Evolutionary conservation across 2,888 invertebrate species (phyloP), one percentile per base, ranked within the genome.

Genomic region (Agriopis leucophaearia): DNA sequence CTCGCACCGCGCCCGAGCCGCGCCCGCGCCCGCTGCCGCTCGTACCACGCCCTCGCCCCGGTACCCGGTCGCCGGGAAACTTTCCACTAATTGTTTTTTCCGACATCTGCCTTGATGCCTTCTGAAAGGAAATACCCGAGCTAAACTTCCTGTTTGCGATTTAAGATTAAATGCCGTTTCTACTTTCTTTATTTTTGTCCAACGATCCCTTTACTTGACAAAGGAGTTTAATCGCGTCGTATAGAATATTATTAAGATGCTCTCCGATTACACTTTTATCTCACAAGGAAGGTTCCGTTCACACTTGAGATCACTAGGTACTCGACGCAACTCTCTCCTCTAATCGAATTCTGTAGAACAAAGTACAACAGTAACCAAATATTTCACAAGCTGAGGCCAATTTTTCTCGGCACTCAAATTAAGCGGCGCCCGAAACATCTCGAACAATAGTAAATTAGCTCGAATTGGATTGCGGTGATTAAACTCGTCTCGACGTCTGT

Each of bases 61-160:
- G 44, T 27, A 18, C 40, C 57, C 64, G 64, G 58, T 38, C 64
- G 52, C 62, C 66, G 59, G 74, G 65, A 76, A 84, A 81, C 74
- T 83, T 81, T 71, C 64, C 75, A 76, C 81, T 85, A 84, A 85
- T 85, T 85, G 83, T 67, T 85, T 86, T 87, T 81, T 74, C 72
- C 75, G 74, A 78, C 78, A 74, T 78, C 80, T 79, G 81, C 75
- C 77, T 78, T 79, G 81, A 79, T 78, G 76, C 77, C 78, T 79
- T 78, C 74, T 74, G 75, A 80, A 81, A 82, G 78, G 73, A 81
- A 82, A 80, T 71, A 78, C 78, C 77, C 48, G 62, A 54, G 58
- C 54, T 62, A 78, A 79, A 81, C 80, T 82, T 81, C 75, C 75
- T 78, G 77, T 79, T 81, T 72, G 74, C 75, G 74, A 78, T 80